Evolutionary conservation across 2,113 vertebrate species (phyloP), one percentile per base, ranked within the genome.

Genomic region (Microcebus murinus): DNA sequence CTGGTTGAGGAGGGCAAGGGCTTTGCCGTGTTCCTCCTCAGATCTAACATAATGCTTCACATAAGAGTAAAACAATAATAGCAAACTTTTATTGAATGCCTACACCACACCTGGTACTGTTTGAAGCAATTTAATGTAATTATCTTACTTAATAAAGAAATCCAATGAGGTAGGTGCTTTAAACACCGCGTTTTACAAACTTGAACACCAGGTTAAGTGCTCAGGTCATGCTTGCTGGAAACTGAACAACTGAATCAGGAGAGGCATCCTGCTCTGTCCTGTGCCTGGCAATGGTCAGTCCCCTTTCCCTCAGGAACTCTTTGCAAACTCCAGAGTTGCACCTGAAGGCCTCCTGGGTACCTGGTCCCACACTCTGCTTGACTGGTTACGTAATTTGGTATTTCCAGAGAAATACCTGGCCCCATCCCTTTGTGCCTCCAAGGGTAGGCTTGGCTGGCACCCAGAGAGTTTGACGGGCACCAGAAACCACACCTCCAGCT

Each of bases 391-490:
- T 8, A 48, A 17, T 68, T 65, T 10, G 55, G 67, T 50, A 71
- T 77, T 90, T 96, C 74, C 85, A 93, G 81, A 76, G 50, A 71
- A 80, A 76, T 76, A 68, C 76, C 74, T 80, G 82, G 61, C 42
- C 48, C 42, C 39, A 18, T 59, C 65, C 77, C 36, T 88, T 7
- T n/a, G 93, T 6, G 23, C 36, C 50, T 79, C 36, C 13, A 8
- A 34, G 3, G 61, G 63, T 88, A 86, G 68, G 63, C 39, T 73
- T 96, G 86, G 91, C 86, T 94, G 42, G 80, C 45, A 79, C 74
- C 79, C 88, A 96, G 74, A 74, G 90, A 87, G 71, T 70, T 20
- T 71, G 73, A 15, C 55, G 42, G 63, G 74, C 25, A 76, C 76
- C 36, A 39, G 45, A 93, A 91, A 82, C 61, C 57, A 76, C 68